Evolutionary conservation across 2,113 vertebrate species (phyloP).

Genomic region (Dermatemys mawii): DNA sequence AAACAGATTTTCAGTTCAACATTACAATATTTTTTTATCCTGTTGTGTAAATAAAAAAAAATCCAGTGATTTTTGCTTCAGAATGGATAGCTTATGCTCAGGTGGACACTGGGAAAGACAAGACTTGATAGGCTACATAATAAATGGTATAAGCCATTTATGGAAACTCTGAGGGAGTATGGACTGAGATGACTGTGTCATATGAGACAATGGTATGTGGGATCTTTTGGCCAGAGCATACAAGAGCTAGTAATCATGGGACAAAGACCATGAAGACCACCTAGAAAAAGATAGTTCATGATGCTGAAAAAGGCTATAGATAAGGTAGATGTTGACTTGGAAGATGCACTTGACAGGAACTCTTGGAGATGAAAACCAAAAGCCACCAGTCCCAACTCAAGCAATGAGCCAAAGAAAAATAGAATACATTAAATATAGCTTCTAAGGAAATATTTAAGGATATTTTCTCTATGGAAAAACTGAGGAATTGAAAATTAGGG

Average conservation of each 20-base stretch:
- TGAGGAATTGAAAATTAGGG: not conserved
- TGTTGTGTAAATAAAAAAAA: not conserved
- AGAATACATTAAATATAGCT: not conserved
- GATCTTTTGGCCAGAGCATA: not conserved
- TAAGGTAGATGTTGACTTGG: not conserved
- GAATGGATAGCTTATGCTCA: not conserved
- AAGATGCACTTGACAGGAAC: not conserved
- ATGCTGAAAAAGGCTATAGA: not conserved
- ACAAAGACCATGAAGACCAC: not conserved
- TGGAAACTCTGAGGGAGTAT: not conserved
- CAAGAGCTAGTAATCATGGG: not conserved
- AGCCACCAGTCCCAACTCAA: not conserved
- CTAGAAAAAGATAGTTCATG: not conserved
- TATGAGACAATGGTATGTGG: not conserved
- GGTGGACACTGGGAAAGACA: not conserved
- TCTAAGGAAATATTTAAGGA: not conserved
- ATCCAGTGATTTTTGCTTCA: not conserved
- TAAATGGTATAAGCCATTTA: not conserved
- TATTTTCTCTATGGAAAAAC: not conserved
- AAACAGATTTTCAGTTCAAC: not conserved
- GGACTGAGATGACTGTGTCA: not conserved
- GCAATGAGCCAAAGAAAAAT: not conserved
- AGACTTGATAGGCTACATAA: not conserved
- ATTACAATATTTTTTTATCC: rapidly evolving
- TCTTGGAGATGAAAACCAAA: not conserved